Evolutionary conservation across 35 echinoderm and acorn worm genomes (phyloP), one percentile per base, ranked within the genome.

Genomic region (Apostichopus californicus): DNA sequence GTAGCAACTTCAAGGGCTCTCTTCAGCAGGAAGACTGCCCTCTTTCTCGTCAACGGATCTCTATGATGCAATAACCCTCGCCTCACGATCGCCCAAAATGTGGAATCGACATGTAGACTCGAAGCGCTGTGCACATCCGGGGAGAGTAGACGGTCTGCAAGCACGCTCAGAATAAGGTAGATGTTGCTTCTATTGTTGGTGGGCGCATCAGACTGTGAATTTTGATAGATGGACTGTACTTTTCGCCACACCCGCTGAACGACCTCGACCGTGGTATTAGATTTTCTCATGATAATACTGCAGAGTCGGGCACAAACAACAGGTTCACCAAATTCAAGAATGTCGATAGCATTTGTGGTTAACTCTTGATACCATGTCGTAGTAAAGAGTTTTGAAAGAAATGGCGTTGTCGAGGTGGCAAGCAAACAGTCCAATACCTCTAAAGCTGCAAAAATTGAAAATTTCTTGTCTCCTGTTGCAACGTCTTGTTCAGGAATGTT

Each of bases 41-140:
- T 93, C 65, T 96, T 96, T 23, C 95, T 82, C 56, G 95, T 87
- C 6, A 96, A 93, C 55, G 95, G 80, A 88, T 96, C 91, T 13
- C 60, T 15, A 73, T 96, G 86, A 72, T 73, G 92, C 9, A 96
- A 24, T 9, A 96, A 87, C 6, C 95, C 95, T 22, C 65, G 34
- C 20, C 92, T 90, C n/a, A 96, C 15, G 7, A 96, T 82, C 13
- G 57, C 56, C 95, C 95, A 96, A 92, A 96, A 96, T 52, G 57
- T 56, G 5, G 61, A 9, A 22, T 92, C 53, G 5, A 58, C 28
- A 21, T 77, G 86, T 14, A 92, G 56, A 9, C 55, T 72, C 8
- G 63, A 28, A 21, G 55, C 1, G 3, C 10, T 9, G 0, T 24
- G 23, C 55, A 53, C 14, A 34, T 72, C 56, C 9, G 26, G 15